These are phyloP conservation scores for Micrasema minimum DNA, from an alignment of 1,140 invertebrate species.

Conservation along the genomic window DNA sequence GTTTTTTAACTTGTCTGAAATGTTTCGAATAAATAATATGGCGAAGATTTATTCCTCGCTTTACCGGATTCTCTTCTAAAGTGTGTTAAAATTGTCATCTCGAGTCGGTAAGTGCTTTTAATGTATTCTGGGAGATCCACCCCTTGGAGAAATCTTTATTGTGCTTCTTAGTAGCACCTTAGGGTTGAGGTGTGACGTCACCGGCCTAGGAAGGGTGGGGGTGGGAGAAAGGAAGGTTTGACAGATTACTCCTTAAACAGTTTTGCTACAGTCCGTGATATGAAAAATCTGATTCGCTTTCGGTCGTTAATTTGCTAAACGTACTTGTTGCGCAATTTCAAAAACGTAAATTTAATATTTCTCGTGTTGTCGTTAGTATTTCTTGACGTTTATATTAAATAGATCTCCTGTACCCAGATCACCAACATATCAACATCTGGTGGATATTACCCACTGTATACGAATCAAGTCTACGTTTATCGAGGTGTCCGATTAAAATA, in stretches of 20 bases:
- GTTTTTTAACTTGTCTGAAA: background rate
- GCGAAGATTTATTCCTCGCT: background rate
- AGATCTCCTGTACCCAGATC: too few relatives aligned
- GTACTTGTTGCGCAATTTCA: conserved; percentile 46
- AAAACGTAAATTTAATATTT: too few relatives aligned
- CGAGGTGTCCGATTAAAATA: too few relatives aligned
- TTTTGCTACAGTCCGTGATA: conserved; percentile 1
- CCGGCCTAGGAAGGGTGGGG: background rate
- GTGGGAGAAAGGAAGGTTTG: background rate
- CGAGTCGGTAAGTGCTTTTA: conserved; percentile 21
- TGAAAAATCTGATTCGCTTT: conserved; percentile 5
- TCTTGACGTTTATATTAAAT: too few relatives aligned
- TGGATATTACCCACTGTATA: too few relatives aligned
- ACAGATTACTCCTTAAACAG: conserved; percentile 16
- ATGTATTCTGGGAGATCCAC: conserved; percentile 14
- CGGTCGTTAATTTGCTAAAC: background rate
- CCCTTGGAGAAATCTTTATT: conserved; percentile 14
- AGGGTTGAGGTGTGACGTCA: conserved; percentile 25
- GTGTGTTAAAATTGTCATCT: conserved; percentile 30
- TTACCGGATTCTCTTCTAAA: conserved; percentile 3
- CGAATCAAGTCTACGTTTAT: too few relatives aligned
- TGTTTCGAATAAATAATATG: background rate
- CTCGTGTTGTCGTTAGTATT: too few relatives aligned
- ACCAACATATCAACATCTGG: too few relatives aligned
- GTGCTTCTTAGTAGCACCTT: conserved; percentile 4